A percentile compares a stretch with the other conserved stretches of the same genome.
phyloP scores from a whole-genome alignment of 2,888 invertebrate genomes.

The Plemyria rubiginata region DNA sequence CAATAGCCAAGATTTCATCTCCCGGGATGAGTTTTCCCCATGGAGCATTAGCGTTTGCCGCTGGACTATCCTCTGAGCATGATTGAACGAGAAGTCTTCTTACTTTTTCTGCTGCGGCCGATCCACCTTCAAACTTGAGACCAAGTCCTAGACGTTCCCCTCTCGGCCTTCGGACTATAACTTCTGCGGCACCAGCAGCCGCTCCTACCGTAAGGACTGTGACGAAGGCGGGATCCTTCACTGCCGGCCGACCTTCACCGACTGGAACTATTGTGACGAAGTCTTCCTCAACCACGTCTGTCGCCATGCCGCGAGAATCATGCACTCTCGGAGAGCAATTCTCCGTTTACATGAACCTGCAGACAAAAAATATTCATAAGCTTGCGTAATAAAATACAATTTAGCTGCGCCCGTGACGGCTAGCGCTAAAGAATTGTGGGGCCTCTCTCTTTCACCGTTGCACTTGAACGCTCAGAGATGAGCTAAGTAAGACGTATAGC shows the following conservation, averaged over 20 bases:
- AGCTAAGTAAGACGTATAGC: conserved; percentile 44
- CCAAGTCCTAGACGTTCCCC: conserved; percentile 96
- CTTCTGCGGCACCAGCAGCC: conserved; percentile 87
- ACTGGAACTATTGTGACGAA: conserved; percentile 86
- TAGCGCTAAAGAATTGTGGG: conserved; percentile 64
- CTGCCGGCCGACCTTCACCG: conserved; percentile 74
- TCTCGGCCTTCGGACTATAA: conserved; percentile 92
- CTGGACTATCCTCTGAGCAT: conserved; percentile 94
- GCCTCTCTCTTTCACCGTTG: conserved; percentile 79
- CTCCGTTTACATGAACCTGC: conserved; percentile 70
- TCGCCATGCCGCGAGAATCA: conserved; percentile 78
- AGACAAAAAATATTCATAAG: conserved; percentile 72
- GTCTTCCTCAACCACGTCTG: conserved; percentile 76
- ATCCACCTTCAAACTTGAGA: conserved; percentile 96
- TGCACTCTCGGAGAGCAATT: conserved; percentile 58
- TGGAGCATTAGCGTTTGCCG: conserved; percentile 91
- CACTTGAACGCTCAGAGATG: conserved; percentile 64
- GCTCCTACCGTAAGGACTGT: conserved; percentile 86
- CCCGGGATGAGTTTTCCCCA: conserved; percentile 94
- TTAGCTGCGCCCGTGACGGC: conserved; percentile 59
- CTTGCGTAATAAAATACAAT: conserved; percentile 72
- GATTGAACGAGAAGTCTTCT: conserved; percentile 94
- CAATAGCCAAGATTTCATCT: conserved; percentile 95
- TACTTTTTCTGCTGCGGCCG: conserved; percentile 91
- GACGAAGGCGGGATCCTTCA: conserved; percentile 78